Base-by-base conservation (phyloP, 2,888 invertebrate species). In the Papilio gigon region DNA sequence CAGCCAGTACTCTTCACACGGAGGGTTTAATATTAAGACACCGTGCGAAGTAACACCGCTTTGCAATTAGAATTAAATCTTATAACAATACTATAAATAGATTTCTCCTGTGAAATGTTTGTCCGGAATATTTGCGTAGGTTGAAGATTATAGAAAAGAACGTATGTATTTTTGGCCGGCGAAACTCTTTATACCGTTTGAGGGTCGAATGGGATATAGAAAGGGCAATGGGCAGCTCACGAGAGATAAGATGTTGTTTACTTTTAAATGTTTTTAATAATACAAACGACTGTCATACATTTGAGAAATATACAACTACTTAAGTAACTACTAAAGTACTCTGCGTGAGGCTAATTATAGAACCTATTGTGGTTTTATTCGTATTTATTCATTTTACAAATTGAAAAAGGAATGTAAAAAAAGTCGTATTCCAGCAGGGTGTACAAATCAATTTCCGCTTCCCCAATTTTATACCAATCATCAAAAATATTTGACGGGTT, bases 1-100 rank as follows among this genome's bases (percentile, higher is more conserved):
- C n/a, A n/a, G n/a, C n/a, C n/a, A n/a, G n/a, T n/a, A n/a, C n/a
- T n/a, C n/a, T n/a, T n/a, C n/a, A n/a, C n/a, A n/a, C n/a, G n/a
- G n/a, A n/a, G n/a, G 14, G 5, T 50, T 25, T 50, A 6, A 50
- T n/a, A 30, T 9, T 53, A 53, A 53, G 8, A 53, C n/a, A 53
- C 27, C 17, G 30, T 53, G n/a, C 30, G n/a, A 9, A 30, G 30
- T n/a, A 30, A 30, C 27, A 53, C 17, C 2, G n/a, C 5, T 53
- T 30, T 17, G 53, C 53, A 53, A 53, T 53, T 53, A 53, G 53
- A 53, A 27, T 14, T 53, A 30, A 53, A 53, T 53, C 30, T 9
- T n/a, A 3, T 25, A 53, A 9, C n/a, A 30, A 0, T 53, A 53
- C n/a, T 30, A 53, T n/a, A n/a, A n/a, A 53, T 47, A 47, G 27